phyloP scores from a whole-genome alignment of 2,113 vertebrate species.

The Pleuronectes platessa region DNA sequence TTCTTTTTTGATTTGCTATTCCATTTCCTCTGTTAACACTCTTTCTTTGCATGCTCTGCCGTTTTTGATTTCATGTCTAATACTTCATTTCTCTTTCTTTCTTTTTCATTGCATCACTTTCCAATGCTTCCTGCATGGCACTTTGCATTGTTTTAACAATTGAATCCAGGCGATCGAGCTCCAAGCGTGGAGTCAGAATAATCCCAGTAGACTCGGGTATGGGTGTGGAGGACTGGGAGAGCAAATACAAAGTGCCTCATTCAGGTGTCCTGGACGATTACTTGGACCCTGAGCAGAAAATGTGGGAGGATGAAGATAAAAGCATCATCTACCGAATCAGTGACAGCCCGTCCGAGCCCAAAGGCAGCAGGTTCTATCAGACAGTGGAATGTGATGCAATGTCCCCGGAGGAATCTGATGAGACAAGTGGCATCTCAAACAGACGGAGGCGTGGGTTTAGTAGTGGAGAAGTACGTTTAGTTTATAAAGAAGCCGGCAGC shows the following conservation, averaged over 20 bases:
- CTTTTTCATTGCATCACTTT: conserved; percentile 59
- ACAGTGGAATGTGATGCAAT: conserved; percentile 75
- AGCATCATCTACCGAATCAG: conserved; percentile 76
- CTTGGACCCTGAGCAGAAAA: conserved; percentile 85
- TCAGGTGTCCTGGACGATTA: conserved; percentile 86
- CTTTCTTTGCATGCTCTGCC: conserved; percentile 28
- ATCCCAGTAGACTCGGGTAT: conserved; percentile 88
- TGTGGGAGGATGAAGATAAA: conserved; percentile 84
- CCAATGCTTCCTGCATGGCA: conserved; percentile 69
- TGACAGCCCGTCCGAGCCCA: conserved; percentile 68
- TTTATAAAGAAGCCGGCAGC: conserved; percentile 76
- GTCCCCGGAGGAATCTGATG: conserved; percentile 77
- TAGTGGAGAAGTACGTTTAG: conserved; percentile 70
- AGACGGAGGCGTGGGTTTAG: conserved; percentile 71
- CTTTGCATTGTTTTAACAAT: conserved; percentile 25
- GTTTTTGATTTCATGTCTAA: conserved; percentile 20
- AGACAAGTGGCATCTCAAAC: conserved; percentile 75
- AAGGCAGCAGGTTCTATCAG: conserved; percentile 76
- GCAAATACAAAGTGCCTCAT: conserved; percentile 84
- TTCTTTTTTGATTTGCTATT: conserved; percentile 9
- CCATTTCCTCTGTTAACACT: conserved; percentile 15
- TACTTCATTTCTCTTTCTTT: conserved; percentile 51
- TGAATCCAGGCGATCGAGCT: conserved; percentile 78
- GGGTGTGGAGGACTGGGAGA: conserved; percentile 88
- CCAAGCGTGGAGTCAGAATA: conserved; percentile 85